These are phyloP conservation scores for Intellagama lesueurii DNA, from an alignment of 2,797 vertebrate genomes.

Conservation along the genomic window DNA sequence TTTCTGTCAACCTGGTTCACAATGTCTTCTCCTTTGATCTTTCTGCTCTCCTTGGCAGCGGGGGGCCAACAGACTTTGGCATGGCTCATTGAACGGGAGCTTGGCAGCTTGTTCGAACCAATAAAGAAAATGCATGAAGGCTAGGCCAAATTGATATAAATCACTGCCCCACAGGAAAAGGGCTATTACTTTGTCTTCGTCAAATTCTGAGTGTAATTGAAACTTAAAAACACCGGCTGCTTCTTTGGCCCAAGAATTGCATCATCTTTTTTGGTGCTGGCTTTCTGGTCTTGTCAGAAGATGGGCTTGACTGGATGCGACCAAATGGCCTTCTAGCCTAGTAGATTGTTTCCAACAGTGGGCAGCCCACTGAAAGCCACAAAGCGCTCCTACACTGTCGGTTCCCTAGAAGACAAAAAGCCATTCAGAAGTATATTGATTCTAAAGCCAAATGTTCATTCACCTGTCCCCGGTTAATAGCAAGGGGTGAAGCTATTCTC, in stretches of 20 bases:
- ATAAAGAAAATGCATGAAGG: constrained; percentile 40
- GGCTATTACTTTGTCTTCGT: not conserved
- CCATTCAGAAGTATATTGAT: too few species aligned
- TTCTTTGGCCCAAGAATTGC: not conserved
- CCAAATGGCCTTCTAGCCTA: not conserved
- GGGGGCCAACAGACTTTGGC: constrained; percentile 6
- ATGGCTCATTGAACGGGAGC: constrained; percentile 19
- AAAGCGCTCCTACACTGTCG: too few species aligned
- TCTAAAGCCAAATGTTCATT: too few species aligned
- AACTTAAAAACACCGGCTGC: not conserved
- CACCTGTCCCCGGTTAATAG: too few species aligned
- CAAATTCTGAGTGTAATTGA: constrained; percentile 2
- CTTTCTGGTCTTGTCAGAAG: not conserved
- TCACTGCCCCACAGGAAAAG: constrained; percentile 34
- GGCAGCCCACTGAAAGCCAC: too few species aligned
- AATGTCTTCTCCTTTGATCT: constrained; percentile 25
- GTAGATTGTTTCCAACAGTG: not conserved
- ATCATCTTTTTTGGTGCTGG: not conserved
- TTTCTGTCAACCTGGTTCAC: constrained; percentile 39
- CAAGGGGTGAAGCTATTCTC: too few species aligned
- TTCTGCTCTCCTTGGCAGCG: not conserved
- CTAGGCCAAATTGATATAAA: constrained; percentile 43
- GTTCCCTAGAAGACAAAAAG: too few species aligned
- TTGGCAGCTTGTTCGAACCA: constrained; percentile 41
- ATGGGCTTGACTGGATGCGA: not conserved